These are phyloP conservation scores for Galeopsomyia nigrocyanea DNA, from an alignment of 2,888 invertebrate species.

Conservation along the genomic window DNA sequence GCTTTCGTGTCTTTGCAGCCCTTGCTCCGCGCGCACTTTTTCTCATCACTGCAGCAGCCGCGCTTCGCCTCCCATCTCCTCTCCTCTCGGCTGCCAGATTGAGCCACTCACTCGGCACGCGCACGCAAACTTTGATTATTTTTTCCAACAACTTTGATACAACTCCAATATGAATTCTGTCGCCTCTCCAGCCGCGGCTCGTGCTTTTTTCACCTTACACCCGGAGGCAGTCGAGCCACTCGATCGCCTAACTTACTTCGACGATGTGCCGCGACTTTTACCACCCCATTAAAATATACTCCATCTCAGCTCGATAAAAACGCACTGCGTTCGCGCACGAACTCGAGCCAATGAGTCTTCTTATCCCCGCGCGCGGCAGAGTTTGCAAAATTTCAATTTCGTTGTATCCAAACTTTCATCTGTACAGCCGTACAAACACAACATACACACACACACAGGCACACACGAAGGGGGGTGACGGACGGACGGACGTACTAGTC, in stretches of 20 bases:
- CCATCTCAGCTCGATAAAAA: neutral
- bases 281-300: too few species aligned
- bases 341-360: neutral
- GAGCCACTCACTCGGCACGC: conserved; percentile 34
- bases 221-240: neutral
- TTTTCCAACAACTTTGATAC: conserved; percentile 64
- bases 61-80: neutral
- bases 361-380: neutral
- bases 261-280: too few species aligned
- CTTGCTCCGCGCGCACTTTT: conserved; percentile 29
- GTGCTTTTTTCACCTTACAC: neutral
- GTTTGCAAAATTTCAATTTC: conserved; percentile 5
- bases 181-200: neutral
- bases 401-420: too few species aligned
- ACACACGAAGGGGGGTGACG: neutral
- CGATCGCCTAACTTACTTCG: conserved; percentile 11
- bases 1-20: conserved; percentile 31
- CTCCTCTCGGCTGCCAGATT: conserved; percentile 26
- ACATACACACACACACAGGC: too few species aligned
- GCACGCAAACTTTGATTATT: conserved; percentile 66
- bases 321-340: conserved; percentile 9
- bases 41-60: neutral
- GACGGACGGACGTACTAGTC: neutral
- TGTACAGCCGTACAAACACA: neutral
- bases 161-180: conserved; percentile 27